phyloP scores from a whole-genome alignment of 2,113 vertebrate species.

The Anguilla rostrata region DNA sequence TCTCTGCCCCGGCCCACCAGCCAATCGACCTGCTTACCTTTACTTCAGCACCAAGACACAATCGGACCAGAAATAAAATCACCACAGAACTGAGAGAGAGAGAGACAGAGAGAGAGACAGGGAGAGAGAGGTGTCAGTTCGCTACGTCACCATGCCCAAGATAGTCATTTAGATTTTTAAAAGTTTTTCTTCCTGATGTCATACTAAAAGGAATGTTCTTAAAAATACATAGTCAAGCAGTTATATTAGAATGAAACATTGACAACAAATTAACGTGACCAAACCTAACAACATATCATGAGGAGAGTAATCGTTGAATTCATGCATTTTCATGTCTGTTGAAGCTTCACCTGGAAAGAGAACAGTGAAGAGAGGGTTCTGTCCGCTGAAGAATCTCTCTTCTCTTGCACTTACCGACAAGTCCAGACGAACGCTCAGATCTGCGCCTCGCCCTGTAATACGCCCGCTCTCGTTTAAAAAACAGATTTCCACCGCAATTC shows the following conservation, averaged over 20 bases:
- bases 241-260: not conserved
- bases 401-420: constrained; percentile 55
- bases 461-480: too few relatives aligned
- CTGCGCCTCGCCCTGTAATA: too few relatives aligned
- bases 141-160: not conserved
- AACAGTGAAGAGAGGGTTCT: constrained; percentile 54
- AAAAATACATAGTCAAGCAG: not conserved
- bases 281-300: too few relatives aligned
- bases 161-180: not conserved
- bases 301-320: too few relatives aligned
- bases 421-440: constrained; percentile 34
- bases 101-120: not conserved
- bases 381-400: constrained; percentile 67
- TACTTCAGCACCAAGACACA: not conserved
- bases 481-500: constrained; percentile 50
- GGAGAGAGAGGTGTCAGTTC: not conserved
- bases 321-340: too few relatives aligned
- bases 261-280: too few relatives aligned
- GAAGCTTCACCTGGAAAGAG: constrained; percentile 17
- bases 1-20: not conserved
- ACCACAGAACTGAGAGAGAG: not conserved
- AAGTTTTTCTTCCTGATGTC: not conserved
- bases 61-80: not conserved
- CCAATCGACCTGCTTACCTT: not conserved
- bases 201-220: too few relatives aligned